Evolutionary conservation across 35 echinoderm and acorn worm genomes (phyloP).

Genomic region (Diadema setosum): DNA sequence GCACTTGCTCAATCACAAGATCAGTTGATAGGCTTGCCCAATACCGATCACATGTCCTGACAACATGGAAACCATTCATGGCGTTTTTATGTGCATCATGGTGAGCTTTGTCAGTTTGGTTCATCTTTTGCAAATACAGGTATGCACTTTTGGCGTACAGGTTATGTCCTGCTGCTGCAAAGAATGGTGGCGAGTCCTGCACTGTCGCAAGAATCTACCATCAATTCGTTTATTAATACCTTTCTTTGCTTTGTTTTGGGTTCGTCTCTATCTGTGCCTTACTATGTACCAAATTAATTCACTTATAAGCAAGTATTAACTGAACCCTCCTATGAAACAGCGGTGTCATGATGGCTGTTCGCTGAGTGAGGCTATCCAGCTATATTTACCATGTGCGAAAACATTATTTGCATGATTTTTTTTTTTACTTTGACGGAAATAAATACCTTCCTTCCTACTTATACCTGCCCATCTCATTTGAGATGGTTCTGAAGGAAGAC

Average conservation of each 20-base stretch:
- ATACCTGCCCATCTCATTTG: background rate
- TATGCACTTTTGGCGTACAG: constrained; percentile 15
- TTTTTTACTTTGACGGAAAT: no score
- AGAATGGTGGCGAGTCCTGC: constrained; percentile 9
- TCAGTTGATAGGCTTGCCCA: constrained; percentile 54
- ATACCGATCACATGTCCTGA: constrained; percentile 15
- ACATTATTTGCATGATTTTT: no score
- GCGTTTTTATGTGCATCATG: background rate
- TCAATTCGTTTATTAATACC: no score
- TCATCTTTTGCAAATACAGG: background rate
- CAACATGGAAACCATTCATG: constrained; percentile 22
- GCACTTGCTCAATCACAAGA: constrained; percentile 62
- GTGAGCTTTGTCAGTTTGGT: background rate
- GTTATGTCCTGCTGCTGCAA: constrained; percentile 26
- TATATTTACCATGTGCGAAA: no score
- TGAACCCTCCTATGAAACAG: no score
- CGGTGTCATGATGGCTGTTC: no score
- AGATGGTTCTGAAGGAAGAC: background rate
- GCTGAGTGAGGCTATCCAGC: no score
- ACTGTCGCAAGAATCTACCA: background rate
- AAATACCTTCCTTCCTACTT: no score
- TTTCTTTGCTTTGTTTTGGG: no score
- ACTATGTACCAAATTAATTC: no score
- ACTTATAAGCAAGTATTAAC: no score
- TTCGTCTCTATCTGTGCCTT: no score